Evolutionary conservation across 2,113 vertebrate genomes (phyloP), one percentile per base, ranked within the genome.

Genomic region (Acrocephalus arundinaceus): DNA sequence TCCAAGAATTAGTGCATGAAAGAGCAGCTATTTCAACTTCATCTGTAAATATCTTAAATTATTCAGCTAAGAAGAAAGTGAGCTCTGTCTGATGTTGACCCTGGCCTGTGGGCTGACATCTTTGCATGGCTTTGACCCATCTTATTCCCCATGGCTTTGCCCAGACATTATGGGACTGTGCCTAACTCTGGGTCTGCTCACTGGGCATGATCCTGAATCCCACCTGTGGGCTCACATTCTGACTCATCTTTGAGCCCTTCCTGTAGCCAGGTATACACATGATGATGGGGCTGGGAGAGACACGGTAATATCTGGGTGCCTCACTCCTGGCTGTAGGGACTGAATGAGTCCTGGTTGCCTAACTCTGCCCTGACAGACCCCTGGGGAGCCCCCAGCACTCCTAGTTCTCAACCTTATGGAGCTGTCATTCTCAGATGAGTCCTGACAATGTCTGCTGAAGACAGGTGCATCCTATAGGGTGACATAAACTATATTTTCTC

Each of bases 231-330:
- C 0, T 39, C 2, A 9, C 2, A 1, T 30, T 22, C 57, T 7
- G 3, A 6, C 6, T 16, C 28, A 43, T 30, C 8, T 15, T 66
- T 71, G 19, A n/a, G 10, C 6, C 23, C 15, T 24, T 33, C 15
- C 5, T n/a, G 6, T 62, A 7, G 14, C 31, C 54, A 76, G 7
- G 6, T 6, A 58, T 2, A 7, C 25, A 5, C 4, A 9, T 1
- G 4, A n/a, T 35, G 28, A 24, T 4, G 3, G 10, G 17, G 4
- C 43, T 79, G 25, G 6, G 30, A 39, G 16, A 58, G 6, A 28
- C 5, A 6, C 0, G 3, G 6, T 35, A 11, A 2, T n/a, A 5
- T 28, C 7, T 41, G 9, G 11, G 8, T 54, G 18, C 15, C 5
- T 23, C 4, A 2, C 5, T 45, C 12, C 3, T 70, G 10, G 8